phyloP scores from a whole-genome alignment of 2,797 vertebrate genomes.

The Tauraco hartlaubi region DNA sequence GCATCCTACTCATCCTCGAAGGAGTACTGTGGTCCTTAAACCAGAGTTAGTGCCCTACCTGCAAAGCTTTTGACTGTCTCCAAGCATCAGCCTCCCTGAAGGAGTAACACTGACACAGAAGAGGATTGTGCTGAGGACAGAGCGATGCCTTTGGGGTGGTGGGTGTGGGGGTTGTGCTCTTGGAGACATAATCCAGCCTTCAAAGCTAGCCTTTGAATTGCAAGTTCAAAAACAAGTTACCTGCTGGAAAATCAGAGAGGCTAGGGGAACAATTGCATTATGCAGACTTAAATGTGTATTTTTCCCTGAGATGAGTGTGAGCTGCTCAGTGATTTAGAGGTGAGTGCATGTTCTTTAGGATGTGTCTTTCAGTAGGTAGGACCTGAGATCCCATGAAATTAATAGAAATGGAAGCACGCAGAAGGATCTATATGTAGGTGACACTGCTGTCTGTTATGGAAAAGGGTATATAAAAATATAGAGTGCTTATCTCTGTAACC shows the following conservation, averaged over 20 bases:
- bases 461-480: neutral
- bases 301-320: neutral
- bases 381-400: neutral
- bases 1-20: neutral
- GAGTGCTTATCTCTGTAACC: neutral
- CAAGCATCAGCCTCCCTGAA: accelerated
- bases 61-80: neutral
- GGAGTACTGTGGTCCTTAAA: neutral
- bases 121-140: neutral
- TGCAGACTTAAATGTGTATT: neutral
- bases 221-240: neutral
- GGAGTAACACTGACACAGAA: neutral
- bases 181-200: neutral
- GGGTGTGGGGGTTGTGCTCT: neutral
- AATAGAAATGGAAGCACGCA: neutral
- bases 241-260: neutral
- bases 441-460: neutral
- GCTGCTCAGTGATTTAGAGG: neutral
- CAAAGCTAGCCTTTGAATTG: neutral
- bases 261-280: neutral
- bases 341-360: neutral
- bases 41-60: neutral
- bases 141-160: neutral
- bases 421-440: neutral
- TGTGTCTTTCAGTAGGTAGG: neutral